A percentile compares a stretch with the other conserved stretches of the same genome.
Conservation (phyloP, 2,113 vertebrate species). For the Echinops telfairi region DNA sequence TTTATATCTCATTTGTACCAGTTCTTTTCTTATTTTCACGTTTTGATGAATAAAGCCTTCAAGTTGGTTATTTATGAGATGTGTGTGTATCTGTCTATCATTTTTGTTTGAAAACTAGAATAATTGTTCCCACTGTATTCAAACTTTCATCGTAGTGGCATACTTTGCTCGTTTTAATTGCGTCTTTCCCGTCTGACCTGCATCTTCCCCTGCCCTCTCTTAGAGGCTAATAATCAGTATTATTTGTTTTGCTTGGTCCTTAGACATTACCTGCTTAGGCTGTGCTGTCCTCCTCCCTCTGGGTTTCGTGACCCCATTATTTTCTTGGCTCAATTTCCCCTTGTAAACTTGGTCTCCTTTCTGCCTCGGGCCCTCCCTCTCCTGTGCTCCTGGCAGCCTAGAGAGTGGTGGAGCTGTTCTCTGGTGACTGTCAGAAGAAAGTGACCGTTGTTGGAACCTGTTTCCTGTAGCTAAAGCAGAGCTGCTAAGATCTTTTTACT, state of each 20-base stretch:
- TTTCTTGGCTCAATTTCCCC: conserved; percentile 45
- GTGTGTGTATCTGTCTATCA: background rate
- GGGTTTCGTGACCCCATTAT: conserved; percentile 55
- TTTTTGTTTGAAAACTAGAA: conserved; percentile 50
- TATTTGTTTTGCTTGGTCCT: background rate
- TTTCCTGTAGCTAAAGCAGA: background rate
- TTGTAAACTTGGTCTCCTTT: conserved; percentile 63
- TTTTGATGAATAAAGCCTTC: background rate
- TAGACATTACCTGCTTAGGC: background rate
- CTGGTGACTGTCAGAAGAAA: conserved; percentile 20
- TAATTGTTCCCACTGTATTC: too few species aligned
- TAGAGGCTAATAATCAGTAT: conserved; percentile 45
- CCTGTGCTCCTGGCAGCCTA: background rate
- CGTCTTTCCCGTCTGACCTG: conserved; percentile 4
- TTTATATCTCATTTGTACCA: background rate
- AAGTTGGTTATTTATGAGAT: conserved; percentile 30
- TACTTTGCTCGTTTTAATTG: background rate
- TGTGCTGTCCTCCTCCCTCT: conserved; percentile 25
- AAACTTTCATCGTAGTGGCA: background rate
- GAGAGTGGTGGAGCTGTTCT: background rate
- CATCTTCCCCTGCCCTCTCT: background rate
- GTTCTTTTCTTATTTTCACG: background rate
- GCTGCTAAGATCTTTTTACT: background rate
- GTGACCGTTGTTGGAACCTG: background rate
- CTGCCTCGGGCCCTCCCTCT: conserved; percentile 13